Conservation (phyloP, 2,888 invertebrate genomes). For the Norana najaformis region DNA sequence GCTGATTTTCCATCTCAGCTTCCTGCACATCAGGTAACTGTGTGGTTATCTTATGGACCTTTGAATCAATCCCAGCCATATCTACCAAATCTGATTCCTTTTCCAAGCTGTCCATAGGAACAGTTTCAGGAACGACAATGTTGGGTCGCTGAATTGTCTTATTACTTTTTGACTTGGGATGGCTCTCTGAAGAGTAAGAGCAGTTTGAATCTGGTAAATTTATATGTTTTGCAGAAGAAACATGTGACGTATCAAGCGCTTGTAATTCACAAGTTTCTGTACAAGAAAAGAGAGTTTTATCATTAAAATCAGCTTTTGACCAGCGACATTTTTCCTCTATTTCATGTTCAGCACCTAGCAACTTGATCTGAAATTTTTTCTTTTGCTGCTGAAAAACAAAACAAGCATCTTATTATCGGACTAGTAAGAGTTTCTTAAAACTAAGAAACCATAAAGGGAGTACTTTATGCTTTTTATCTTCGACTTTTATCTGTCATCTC, state of each 20-base stretch:
- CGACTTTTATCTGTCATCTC: too few relatives aligned
- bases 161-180: constrained; percentile 13
- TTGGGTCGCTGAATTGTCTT: neutral
- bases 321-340: neutral
- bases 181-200: neutral
- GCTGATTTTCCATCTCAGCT: neutral
- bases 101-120: neutral
- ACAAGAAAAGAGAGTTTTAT: neutral
- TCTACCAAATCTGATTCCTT: neutral
- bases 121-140: constrained; percentile 16
- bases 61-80: neutral
- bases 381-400: constrained; percentile 13
- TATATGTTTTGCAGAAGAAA: neutral
- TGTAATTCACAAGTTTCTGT: neutral
- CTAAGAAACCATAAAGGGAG: neutral
- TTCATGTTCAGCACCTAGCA: neutral
- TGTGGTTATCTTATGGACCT: neutral
- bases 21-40: neutral
- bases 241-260: neutral
- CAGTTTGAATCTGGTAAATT: neutral
- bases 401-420: neutral
- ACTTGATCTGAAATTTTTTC: neutral
- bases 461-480: neutral
- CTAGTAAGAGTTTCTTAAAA: neutral
- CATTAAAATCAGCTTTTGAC: neutral